phyloP scores from a whole-genome alignment of 1,140 invertebrate species.

The Augochlora pura region DNA sequence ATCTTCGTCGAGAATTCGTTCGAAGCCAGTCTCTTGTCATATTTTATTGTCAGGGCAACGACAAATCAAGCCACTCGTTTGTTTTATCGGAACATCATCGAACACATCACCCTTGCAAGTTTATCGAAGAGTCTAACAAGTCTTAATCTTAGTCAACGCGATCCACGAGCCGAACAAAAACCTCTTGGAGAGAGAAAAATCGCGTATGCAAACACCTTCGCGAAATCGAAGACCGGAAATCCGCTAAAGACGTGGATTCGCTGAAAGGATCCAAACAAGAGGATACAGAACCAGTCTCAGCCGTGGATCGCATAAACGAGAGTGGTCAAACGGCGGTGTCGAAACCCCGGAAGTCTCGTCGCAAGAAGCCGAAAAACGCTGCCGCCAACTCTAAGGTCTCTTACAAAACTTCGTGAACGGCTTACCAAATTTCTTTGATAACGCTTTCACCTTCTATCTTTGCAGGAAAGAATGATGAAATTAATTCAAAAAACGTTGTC shows the following conservation, averaged over 20 bases:
- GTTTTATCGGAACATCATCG: slow-evolving; percentile 22
- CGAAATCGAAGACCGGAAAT: not conserved
- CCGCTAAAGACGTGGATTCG: not conserved
- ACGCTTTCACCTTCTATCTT: not conserved
- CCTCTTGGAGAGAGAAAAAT: not conserved
- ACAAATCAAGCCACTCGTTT: slow-evolving; percentile 24
- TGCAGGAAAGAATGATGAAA: not conserved
- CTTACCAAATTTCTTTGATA: not conserved
- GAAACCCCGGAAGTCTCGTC: slow-evolving; percentile 68
- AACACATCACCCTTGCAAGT: slow-evolving; percentile 17
- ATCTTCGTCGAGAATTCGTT: not conserved
- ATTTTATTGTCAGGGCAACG: slow-evolving; percentile 43
- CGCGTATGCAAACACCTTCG: slow-evolving; percentile 13
- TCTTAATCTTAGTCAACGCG: slow-evolving; percentile 10
- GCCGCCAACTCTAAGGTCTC: slow-evolving; percentile 64
- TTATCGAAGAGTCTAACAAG: slow-evolving; percentile 4
- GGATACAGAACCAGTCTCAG: slow-evolving; percentile 53
- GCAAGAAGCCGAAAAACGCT: slow-evolving; percentile 69
- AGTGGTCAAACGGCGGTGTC: slow-evolving; percentile 59
- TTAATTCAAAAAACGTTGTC: not conserved
- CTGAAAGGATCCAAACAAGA: slow-evolving; percentile 9
- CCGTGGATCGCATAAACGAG: slow-evolving; percentile 67
- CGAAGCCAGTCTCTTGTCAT: slow-evolving; percentile 24
- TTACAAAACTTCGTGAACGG: slow-evolving; percentile 4
- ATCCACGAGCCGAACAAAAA: slow-evolving; percentile 3